Base-by-base conservation (phyloP, 2,888 invertebrate genomes). In the Diplazon laetatorius region DNA sequence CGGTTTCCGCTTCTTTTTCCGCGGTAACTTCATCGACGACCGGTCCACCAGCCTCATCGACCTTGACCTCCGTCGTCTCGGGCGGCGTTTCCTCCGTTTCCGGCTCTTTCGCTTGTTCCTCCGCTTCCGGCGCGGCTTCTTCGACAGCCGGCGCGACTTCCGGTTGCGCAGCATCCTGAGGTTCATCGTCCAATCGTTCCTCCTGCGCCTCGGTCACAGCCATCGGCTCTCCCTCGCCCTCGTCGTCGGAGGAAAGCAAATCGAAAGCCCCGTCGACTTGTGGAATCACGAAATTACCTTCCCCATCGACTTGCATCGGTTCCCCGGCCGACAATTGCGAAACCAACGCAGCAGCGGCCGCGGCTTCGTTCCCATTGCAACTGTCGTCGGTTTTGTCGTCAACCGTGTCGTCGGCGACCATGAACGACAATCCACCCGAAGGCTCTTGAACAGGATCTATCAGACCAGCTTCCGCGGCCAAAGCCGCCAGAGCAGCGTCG, bases 401-500 rank as follows among this genome's bases (percentile, higher is more conserved):
- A 0, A 83, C 85, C 2, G 83, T 78, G 52, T 90, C 90, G 35
- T 90, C 89, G 1, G 91, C 82, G 10, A 91, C 89, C 90, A 91
- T 90, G 20, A 91, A 91, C 0, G 89, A 90, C 8, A 91, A 65
- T 35, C 88, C 86, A 5, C 89, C 88, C 0, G 91, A 89, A 0
- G 91, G 82, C 60, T 91, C 91, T 62, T 90, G 91, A 16, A 90
- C 90, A 0, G 93, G 93, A 82, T 93, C 93, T 46, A 94, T 93
- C 2, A 94, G 88, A 1, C 94, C 93, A 30, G 94, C 93, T 85
- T 94, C 94, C 0, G 93, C 94, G 8, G 94, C 94, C 18, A 94
- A 86, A 4, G 94, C 94, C 14, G 94, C 93, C 10, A 94, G 85
- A 1, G 94, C 94, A 0, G 94, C 93, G 83, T 94, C 94, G 0